These are phyloP conservation scores for Sebastes schlegelii DNA, from an alignment of 2,113 vertebrate species.

Conservation along the genomic window DNA sequence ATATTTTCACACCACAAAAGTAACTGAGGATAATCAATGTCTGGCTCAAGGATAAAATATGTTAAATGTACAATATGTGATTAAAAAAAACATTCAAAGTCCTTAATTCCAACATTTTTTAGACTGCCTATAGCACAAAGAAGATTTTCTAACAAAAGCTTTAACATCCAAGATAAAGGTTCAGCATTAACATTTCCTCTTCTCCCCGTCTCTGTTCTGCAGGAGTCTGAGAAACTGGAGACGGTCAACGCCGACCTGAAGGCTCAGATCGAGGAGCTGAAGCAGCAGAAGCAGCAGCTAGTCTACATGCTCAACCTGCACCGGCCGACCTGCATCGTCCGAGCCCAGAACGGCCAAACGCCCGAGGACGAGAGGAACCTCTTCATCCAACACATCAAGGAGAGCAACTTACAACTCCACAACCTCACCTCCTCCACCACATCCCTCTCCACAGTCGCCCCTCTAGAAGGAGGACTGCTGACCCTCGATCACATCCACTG, in stretches of 20 bases:
- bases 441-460: not conserved
- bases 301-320: constrained; percentile 99
- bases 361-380: constrained; percentile 96
- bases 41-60: not conserved
- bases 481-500: constrained; percentile 62
- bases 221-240: constrained; percentile 99
- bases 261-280: constrained; percentile 96
- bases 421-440: constrained; percentile 44
- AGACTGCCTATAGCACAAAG: not conserved
- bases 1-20: not conserved
- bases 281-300: constrained; percentile 97
- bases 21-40: not conserved
- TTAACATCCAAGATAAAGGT: not conserved
- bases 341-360: constrained; percentile 93
- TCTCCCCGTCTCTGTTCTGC: not conserved
- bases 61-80: not conserved
- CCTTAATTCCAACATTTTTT: not conserved
- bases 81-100: not conserved
- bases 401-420: constrained; percentile 91
- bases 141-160: not conserved
- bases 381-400: constrained; percentile 97
- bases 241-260: constrained; percentile 94
- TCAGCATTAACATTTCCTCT: not conserved
- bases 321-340: constrained; percentile 97
- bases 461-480: constrained; percentile 37